Base-by-base conservation (phyloP, 2,797 vertebrate genomes). In the Anniella stebbinsi region DNA sequence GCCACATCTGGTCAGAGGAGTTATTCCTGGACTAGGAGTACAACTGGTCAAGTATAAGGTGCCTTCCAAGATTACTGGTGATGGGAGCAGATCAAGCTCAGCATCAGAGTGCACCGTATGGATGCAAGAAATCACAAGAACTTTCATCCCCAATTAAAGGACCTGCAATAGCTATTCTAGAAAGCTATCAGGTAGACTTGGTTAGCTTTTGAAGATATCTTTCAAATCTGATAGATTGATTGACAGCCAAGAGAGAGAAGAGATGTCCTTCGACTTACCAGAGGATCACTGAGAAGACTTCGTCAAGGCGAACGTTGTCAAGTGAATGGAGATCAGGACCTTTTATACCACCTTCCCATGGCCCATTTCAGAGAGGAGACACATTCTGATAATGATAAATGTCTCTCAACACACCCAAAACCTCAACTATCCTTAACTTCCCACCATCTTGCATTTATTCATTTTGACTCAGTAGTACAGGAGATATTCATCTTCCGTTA, bases 381-480 rank as follows among this genome's bases (percentile, higher is more conserved):
- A 30, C 66, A 70, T 80, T 70, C 48, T 2, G 13, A 45, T 13
- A n/a, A 36, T 30, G 36, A 23, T 9, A 41, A 21, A 21, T 48
- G 45, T 25, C 57, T 60, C 17, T 10, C 0, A 38, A 66, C 4
- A 1, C 70, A 89, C 23, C 15, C n/a, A 38, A 4, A 1, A 1
- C 33, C 57, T 89, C 63, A 57, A 36, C 45, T 30, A n/a, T 28
- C n/a, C 51, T 41, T 38, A 60, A 38, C 60, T 4, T 70, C 88
- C 75, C 75, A 72, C 66, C 30, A 45, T 21, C 51, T 80, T 30
- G 51, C 17, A 67, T 63, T 80, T 25, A n/a, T 72, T 77, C 51
- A 17, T 41, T 67, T 72, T 89, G 83, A 86, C 83, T 89, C 88
- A 89, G 72, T 15, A 51, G n/a, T 80, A 66, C 83, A 10, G 1